phyloP scores from a whole-genome alignment of 23 tunicate species.

The Diplosoma virens region DNA sequence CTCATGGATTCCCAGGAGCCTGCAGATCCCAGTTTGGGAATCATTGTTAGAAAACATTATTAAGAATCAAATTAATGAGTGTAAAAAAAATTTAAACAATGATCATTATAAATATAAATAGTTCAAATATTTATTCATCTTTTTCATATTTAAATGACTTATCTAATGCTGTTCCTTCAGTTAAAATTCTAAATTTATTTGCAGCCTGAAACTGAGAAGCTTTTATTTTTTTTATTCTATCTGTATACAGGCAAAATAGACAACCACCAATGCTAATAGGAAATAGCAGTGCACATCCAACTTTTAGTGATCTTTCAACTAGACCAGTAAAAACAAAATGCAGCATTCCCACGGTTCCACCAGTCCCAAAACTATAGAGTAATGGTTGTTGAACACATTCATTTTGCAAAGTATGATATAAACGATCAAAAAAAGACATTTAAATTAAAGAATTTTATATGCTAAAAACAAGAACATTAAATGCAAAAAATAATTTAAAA shows the following conservation, averaged over 20 bases:
- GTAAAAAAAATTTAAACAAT: no score
- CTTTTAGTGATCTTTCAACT: not conserved
- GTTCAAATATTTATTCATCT: not conserved
- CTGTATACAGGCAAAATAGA: not conserved
- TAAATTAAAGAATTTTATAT: no score
- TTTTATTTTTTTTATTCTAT: not conserved
- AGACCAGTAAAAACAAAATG: constrained; percentile 1
- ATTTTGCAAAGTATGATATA: no score
- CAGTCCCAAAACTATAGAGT: constrained; percentile 1
- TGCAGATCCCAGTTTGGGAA: no score
- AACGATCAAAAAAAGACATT: no score
- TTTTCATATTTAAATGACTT: not conserved
- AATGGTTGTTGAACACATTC: constrained; percentile 3
- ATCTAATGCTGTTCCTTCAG: constrained; percentile 3
- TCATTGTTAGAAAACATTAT: no score
- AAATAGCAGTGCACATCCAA: not conserved
- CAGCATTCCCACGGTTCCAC: not conserved
- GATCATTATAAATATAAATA: not conserved
- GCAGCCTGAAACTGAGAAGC: not conserved
- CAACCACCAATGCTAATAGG: constrained; percentile 1
- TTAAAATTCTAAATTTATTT: not conserved
- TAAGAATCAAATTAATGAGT: no score
- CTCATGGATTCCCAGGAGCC: no score
- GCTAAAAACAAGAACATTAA: no score
- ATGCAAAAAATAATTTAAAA: no score